Evolutionary conservation across 1,140 invertebrate species (phyloP).

Genomic region (Caenorhabditis brenneri): DNA sequence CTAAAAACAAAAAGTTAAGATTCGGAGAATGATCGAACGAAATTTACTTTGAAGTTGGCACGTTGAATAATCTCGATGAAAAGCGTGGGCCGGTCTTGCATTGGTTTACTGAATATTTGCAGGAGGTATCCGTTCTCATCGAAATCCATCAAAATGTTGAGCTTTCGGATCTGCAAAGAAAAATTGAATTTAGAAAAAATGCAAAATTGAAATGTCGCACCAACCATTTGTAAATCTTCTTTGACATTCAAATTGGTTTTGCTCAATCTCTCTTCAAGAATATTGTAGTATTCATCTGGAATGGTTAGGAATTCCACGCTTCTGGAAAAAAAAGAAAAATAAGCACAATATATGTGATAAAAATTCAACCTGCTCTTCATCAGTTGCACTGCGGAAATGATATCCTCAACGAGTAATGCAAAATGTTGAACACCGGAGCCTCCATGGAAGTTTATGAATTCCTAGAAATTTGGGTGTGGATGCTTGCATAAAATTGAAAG

Average conservation of each 20-base stretch:
- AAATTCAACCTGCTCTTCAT: conserved; percentile 74
- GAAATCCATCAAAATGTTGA: conserved; percentile 94
- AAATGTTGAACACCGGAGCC: conserved; percentile 97
- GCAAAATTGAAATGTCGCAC: not conserved
- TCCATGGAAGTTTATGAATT: conserved; percentile 97
- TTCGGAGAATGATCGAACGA: not conserved
- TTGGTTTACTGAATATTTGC: conserved; percentile 97
- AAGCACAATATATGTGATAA: too few relatives aligned
- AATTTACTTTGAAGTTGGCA: conserved; percentile 75
- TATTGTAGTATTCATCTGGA: conserved; percentile 87
- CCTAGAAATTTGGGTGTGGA: too few relatives aligned
- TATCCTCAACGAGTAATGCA: conserved; percentile 88
- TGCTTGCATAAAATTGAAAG: too few relatives aligned
- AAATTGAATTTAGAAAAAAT: not conserved
- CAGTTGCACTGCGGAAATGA: conserved; percentile 82
- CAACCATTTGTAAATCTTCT: conserved; percentile 80
- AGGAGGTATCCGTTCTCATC: conserved; percentile 96
- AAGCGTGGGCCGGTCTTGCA: conserved; percentile 93
- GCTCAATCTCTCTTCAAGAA: conserved; percentile 81
- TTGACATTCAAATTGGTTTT: conserved; percentile 81
- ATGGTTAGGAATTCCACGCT: conserved; percentile 89
- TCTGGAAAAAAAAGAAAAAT: conserved; percentile 70
- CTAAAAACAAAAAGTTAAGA: conserved; percentile 74
- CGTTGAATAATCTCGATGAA: conserved; percentile 97
- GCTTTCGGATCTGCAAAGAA: conserved; percentile 75